phyloP scores from a whole-genome alignment of 2,113 vertebrate species.

The Scophthalmus maximus region DNA sequence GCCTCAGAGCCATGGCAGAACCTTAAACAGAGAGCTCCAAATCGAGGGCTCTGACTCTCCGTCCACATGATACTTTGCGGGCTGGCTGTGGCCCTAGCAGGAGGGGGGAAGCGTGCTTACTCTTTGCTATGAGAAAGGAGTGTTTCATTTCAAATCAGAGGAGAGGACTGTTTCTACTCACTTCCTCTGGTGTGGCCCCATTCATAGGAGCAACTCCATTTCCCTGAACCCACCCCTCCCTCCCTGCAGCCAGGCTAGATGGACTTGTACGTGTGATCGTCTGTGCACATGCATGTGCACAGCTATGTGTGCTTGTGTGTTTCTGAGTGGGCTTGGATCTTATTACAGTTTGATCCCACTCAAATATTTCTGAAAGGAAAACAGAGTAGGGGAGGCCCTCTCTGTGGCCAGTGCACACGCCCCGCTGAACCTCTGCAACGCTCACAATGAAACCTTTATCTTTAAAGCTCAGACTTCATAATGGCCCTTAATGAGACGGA shows the following conservation, averaged over 20 bases:
- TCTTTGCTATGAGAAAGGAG: slow-evolving; percentile 70
- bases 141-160: slow-evolving; percentile 80
- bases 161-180: slow-evolving; percentile 70
- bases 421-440: slow-evolving; percentile 70
- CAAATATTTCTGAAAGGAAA: slow-evolving; percentile 88
- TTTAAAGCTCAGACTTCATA: slow-evolving; percentile 62
- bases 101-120: slow-evolving; percentile 60
- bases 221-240: slow-evolving; percentile 67
- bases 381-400: slow-evolving; percentile 79
- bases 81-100: slow-evolving; percentile 52
- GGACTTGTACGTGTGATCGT: slow-evolving; percentile 57
- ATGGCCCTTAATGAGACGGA: slow-evolving; percentile 77
- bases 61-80: slow-evolving; percentile 54
- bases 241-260: slow-evolving; percentile 67
- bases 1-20: slow-evolving; percentile 50
- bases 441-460: slow-evolving; percentile 85
- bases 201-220: slow-evolving; percentile 73
- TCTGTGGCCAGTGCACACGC: slow-evolving; percentile 74
- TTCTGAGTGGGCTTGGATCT: slow-evolving; percentile 81
- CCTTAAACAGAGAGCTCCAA: slow-evolving; percentile 45
- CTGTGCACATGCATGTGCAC: slow-evolving; percentile 53
- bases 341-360: slow-evolving; percentile 88
- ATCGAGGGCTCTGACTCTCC: slow-evolving; percentile 48
- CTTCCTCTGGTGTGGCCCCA: slow-evolving; percentile 79
- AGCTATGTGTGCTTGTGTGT: slow-evolving; percentile 66